Evolutionary conservation across 2,888 invertebrate genomes (phyloP), one percentile per base, ranked within the genome.

Genomic region (Melanostoma mellinum): DNA sequence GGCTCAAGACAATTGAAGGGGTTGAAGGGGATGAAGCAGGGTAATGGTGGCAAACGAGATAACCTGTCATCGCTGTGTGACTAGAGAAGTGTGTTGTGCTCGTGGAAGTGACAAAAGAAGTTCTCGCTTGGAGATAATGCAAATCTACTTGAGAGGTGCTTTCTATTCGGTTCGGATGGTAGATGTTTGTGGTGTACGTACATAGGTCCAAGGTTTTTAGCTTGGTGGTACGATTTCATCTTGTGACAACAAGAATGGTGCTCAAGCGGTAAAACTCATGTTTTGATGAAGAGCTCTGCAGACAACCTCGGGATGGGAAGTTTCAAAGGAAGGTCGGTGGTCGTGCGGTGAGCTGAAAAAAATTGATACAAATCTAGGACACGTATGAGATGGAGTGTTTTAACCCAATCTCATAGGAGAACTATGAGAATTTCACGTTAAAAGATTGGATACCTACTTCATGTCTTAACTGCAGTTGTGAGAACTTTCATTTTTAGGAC

Each of bases 1-100:
- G 67, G 76, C 61, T 50, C 81, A 72, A 42, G 50, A 81, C 60
- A 81, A 75, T 71, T 48, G 52, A 35, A 38, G 58, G 8, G n/a
- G 44, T 5, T 9, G 36, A 2, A 3, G 48, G 3, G 6, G 10
- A 35, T 6, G 44, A 35, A 32, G 65, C 6, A 9, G 42, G 20
- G 5, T 38, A 6, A 35, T 36, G 68, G 32, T 10, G 48, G 6
- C 5, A 73, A 55, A 63, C 36, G 63, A 65, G 63, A 73, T 55
- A 77, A 71, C 46, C 56, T 55, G 40, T 40, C 76, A 68, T 75
- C 68, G 20, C 35, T 33, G 4, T 48, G 6, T 40, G 9, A 30
- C n/a, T 52, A 2, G 52, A 33, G 6, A 61, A 33, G 20, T 33
- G n/a, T 32, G 60, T 35, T 20, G 30, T 56, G 40, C 30, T 8